Conservation (phyloP, 2,888 invertebrate species). For the Chrysomela aeneicollis region DNA sequence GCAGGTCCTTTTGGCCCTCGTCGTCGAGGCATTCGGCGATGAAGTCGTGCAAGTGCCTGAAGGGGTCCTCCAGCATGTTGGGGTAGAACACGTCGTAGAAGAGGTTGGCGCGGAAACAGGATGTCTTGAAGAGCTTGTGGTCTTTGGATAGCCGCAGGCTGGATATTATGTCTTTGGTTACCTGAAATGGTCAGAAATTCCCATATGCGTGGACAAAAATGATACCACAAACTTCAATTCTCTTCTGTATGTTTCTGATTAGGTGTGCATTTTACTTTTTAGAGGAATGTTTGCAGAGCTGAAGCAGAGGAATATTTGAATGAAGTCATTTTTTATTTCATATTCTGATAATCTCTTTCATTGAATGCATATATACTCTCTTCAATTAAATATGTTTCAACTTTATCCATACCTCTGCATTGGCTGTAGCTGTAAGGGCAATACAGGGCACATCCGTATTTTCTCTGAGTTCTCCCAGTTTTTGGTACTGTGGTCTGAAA, state of each 20-base stretch:
- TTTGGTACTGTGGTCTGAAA: slow-evolving; percentile 93
- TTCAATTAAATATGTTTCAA: not conserved
- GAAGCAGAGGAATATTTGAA: no score
- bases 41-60: slow-evolving; percentile 80
- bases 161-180: slow-evolving; percentile 81
- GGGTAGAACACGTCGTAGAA: slow-evolving; percentile 94
- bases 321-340: no score
- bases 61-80: slow-evolving; percentile 83
- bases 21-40: slow-evolving; percentile 72
- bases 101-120: slow-evolving; percentile 91
- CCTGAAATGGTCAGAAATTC: no score
- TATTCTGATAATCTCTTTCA: no score
- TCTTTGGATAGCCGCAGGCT: slow-evolving; percentile 69
- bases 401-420: slow-evolving; percentile 64
- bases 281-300: no score
- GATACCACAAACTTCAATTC: no score
- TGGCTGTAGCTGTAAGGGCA: slow-evolving; percentile 96
- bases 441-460: slow-evolving; percentile 82
- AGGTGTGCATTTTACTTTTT: no score
- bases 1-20: slow-evolving; percentile 62
- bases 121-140: slow-evolving; percentile 73
- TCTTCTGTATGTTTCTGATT: no score
- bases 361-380: slow-evolving; percentile 18
- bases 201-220: no score
- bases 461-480: slow-evolving; percentile 76